Conservation (phyloP, 1,140 invertebrate species). For the Monochamus saltuarius region DNA sequence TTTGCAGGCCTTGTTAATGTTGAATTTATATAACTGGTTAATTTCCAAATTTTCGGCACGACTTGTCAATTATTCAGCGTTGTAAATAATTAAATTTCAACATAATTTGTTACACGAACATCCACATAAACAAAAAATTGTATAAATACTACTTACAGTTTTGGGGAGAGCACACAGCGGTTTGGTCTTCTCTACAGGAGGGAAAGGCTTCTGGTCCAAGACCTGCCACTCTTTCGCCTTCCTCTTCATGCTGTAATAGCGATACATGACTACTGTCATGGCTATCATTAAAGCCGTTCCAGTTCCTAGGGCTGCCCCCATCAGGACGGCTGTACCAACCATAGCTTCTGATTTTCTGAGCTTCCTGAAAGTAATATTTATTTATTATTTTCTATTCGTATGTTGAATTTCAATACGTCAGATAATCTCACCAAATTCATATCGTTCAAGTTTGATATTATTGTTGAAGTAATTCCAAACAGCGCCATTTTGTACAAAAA, state of each 20-base stretch:
- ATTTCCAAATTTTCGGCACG: conserved; percentile 7
- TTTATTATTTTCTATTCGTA: no score
- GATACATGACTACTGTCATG: conserved; percentile 66
- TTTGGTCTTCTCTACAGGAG: conserved; percentile 33
- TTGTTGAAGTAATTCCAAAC: no score
- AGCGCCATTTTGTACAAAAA: no score
- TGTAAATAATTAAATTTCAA: neutral
- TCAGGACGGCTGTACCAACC: conserved; percentile 62
- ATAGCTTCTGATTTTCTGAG: no score
- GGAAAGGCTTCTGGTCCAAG: conserved; percentile 55
- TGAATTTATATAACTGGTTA: conserved; percentile 12
- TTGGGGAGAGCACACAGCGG: conserved; percentile 35
- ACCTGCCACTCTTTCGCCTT: conserved; percentile 60
- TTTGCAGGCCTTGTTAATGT: neutral
- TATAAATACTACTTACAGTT: conserved; percentile 34
- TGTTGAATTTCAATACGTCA: no score
- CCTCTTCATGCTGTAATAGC: conserved; percentile 60
- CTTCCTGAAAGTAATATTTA: no score
- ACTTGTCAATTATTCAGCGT: conserved; percentile 4
- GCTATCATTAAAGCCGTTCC: conserved; percentile 64
- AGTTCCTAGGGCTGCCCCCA: conserved; percentile 63
- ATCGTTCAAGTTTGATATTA: no score
- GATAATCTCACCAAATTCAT: no score
- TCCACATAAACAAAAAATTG: no score
- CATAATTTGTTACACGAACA: neutral